phyloP scores from a whole-genome alignment of 2,888 invertebrate species.

The Protophormia terraenovae region DNA sequence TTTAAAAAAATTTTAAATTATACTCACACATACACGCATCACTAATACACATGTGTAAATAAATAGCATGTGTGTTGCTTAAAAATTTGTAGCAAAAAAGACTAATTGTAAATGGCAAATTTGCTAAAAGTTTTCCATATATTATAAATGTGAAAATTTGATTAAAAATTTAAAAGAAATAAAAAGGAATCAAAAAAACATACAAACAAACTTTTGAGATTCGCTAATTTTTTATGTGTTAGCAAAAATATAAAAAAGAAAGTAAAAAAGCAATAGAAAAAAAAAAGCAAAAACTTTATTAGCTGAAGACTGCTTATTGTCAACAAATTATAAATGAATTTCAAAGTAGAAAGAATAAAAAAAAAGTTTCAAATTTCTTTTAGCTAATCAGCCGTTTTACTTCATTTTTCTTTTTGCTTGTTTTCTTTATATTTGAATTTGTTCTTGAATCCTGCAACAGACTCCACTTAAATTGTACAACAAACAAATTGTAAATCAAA shows the following conservation, averaged over 20 bases:
- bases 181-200: background rate
- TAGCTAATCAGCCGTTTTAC: constrained; percentile 63
- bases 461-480: constrained; percentile 54
- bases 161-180: constrained; percentile 32
- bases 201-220: constrained; percentile 14
- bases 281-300: constrained; percentile 15
- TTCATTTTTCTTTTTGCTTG: background rate
- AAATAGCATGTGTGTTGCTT: constrained; percentile 14
- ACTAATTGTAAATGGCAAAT: constrained; percentile 59
- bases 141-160: constrained; percentile 32
- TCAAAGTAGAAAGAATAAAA: constrained; percentile 25
- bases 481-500: constrained; percentile 68
- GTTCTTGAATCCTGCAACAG: constrained; percentile 30
- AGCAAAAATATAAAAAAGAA: background rate
- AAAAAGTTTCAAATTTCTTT: constrained; percentile 56
- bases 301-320: constrained; percentile 50
- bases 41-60: background rate
- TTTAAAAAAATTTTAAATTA: no score
- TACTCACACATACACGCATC: background rate
- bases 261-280: background rate
- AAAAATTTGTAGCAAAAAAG: background rate
- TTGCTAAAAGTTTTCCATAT: constrained; percentile 21
- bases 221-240: background rate
- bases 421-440: background rate
- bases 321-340: constrained; percentile 58